Evolutionary conservation across 2,888 invertebrate genomes (phyloP).

Genomic region (Exocentrus adspersus): DNA sequence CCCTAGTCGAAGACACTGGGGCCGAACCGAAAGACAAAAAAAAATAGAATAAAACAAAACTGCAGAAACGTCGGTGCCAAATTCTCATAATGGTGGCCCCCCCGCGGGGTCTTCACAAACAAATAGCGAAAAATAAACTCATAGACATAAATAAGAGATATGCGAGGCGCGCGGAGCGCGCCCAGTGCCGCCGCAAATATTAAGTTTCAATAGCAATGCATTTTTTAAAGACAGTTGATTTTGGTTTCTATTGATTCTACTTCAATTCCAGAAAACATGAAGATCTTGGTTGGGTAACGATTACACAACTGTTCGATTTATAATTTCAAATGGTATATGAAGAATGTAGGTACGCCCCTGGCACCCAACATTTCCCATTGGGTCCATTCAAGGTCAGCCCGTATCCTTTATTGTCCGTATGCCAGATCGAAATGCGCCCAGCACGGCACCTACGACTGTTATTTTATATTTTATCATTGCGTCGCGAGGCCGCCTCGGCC

Average conservation of each 20-base stretch:
- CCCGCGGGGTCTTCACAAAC: slow-evolving; percentile 47
- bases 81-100: slow-evolving; percentile 38
- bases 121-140: slow-evolving; percentile 44
- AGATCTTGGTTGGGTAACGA: too few relatives aligned
- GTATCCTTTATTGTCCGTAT: neutral
- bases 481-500: too few relatives aligned
- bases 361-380: neutral
- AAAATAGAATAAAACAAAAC: too few relatives aligned
- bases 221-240: too few relatives aligned
- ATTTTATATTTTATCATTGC: neutral
- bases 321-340: too few relatives aligned
- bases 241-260: too few relatives aligned
- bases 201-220: slow-evolving; percentile 5
- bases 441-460: neutral
- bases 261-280: too few relatives aligned
- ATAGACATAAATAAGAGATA: slow-evolving; percentile 37
- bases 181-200: neutral
- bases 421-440: neutral
- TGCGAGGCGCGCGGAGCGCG: slow-evolving; percentile 20
- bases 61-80: slow-evolving; percentile 34
- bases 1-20: too few relatives aligned
- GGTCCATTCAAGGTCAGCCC: neutral
- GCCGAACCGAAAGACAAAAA: too few relatives aligned
- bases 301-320: too few relatives aligned
- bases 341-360: neutral